Conservation (phyloP, 2,888 invertebrate genomes). For the Myathropa florea region DNA sequence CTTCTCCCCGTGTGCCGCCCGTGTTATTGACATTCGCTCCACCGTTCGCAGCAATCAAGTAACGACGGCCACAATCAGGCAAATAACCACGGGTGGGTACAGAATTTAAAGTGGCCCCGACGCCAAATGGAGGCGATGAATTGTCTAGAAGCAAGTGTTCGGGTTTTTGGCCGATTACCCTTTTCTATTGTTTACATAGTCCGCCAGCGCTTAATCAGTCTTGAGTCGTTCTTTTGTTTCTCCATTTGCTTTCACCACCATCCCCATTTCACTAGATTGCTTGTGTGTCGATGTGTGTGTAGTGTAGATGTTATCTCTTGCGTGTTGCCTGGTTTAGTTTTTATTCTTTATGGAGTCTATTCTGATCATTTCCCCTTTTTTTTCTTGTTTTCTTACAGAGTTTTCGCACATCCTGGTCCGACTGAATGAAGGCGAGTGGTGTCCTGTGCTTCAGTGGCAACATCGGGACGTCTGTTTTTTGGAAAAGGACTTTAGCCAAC, state of each 20-base stretch:
- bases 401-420: not conserved
- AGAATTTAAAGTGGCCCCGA: slow-evolving; percentile 63
- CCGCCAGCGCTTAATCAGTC: not conserved
- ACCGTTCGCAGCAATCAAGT: slow-evolving; percentile 4
- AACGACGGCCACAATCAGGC: slow-evolving; percentile 53
- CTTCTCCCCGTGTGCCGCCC: slow-evolving; percentile 1
- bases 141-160: slow-evolving; percentile 35
- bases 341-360: not conserved
- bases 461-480: too few species aligned
- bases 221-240: not conserved
- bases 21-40: slow-evolving; percentile 5
- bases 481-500: too few species aligned
- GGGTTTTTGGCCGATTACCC: slow-evolving; percentile 65
- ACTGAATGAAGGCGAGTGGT: not conserved
- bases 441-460: not conserved
- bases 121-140: slow-evolving; percentile 16
- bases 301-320: too few species aligned
- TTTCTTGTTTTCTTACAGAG: not conserved
- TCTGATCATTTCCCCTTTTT: not conserved
- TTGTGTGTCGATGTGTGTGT: too few species aligned
- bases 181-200: slow-evolving; percentile 30
- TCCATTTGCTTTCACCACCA: not conserved
- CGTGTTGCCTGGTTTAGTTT: not conserved
- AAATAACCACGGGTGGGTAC: slow-evolving; percentile 57
- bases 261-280: too few species aligned